Evolutionary conservation across 1,140 invertebrate genomes (phyloP).

Genomic region (Eupeodes corollae): DNA sequence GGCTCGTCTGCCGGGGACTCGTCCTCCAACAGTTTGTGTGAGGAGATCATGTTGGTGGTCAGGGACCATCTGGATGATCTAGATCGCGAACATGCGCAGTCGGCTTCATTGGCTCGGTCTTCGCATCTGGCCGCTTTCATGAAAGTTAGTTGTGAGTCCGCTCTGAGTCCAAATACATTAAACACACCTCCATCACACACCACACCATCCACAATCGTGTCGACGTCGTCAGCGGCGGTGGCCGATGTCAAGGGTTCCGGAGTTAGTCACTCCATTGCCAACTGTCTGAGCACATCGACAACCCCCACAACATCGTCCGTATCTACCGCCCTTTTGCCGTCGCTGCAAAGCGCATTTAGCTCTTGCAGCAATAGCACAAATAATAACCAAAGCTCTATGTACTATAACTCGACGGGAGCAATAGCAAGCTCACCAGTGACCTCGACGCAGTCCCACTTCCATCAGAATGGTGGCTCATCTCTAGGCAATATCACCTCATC

Average conservation of each 20-base stretch:
- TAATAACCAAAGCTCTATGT: slow-evolving; percentile 6
- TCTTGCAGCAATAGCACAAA: slow-evolving; percentile 11
- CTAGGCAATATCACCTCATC: slow-evolving; percentile 25
- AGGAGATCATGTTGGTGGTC: slow-evolving; percentile 22
- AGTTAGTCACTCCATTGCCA: too few relatives aligned
- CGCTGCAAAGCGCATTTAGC: background rate
- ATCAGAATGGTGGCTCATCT: slow-evolving; percentile 25
- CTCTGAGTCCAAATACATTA: background rate
- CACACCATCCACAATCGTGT: too few relatives aligned
- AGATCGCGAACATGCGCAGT: slow-evolving; percentile 20
- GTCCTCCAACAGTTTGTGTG: slow-evolving; percentile 4
- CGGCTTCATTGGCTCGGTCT: slow-evolving; percentile 9
- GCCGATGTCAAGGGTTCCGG: too few relatives aligned
- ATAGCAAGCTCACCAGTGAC: slow-evolving; percentile 30
- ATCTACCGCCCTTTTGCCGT: slow-evolving; percentile 23
- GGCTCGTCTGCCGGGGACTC: background rate
- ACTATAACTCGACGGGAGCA: background rate
- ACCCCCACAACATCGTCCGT: too few relatives aligned
- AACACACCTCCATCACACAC: too few relatives aligned
- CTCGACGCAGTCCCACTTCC: slow-evolving; percentile 28
- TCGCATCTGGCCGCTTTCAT: slow-evolving; percentile 31
- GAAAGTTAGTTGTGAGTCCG: slow-evolving; percentile 31
- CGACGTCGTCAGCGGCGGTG: too few relatives aligned
- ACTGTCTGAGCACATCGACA: too few relatives aligned
- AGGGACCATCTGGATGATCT: slow-evolving; percentile 32